A percentile compares a stretch with the other conserved stretches of the same genome.
phyloP scores from a whole-genome alignment of 2,888 invertebrate genomes.

The Cantharis rustica region DNA sequence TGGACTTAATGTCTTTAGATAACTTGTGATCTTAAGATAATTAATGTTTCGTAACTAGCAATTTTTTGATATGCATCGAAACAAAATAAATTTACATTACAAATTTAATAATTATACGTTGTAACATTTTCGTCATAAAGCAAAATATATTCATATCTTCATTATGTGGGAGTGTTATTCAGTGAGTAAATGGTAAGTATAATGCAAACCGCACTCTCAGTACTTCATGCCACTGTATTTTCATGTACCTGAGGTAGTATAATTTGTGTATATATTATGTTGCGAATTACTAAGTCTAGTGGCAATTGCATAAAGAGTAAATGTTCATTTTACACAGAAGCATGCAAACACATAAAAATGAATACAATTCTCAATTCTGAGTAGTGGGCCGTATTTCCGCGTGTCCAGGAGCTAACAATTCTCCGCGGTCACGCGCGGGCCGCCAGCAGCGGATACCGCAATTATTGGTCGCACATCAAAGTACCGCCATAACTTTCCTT shows the following conservation, averaged over 20 bases:
- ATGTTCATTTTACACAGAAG: constrained; percentile 18
- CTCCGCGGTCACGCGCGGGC: constrained; percentile 51
- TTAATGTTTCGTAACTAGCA: background rate
- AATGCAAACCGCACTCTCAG: background rate
- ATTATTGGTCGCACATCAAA: constrained; percentile 46
- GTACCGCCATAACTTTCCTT: constrained; percentile 36
- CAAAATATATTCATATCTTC: background rate
- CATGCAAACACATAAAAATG: constrained; percentile 27
- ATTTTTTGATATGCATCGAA: background rate
- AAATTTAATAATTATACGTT: background rate
- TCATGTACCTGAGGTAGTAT: background rate
- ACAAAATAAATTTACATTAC: background rate
- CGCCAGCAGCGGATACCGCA: constrained; percentile 49
- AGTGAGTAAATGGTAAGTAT: background rate
- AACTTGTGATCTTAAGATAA: background rate
- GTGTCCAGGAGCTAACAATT: constrained; percentile 50
- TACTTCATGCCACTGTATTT: background rate
- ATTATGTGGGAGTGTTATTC: background rate
- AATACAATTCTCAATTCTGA: constrained; percentile 24
- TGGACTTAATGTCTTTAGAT: background rate
- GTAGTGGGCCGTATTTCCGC: constrained; percentile 34
- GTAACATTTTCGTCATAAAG: background rate
- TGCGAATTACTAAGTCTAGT: constrained; percentile 13
- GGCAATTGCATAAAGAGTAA: background rate
- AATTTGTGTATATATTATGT: background rate